Conservation (phyloP, 2,888 invertebrate species). For the Subacronicta megacephala region DNA sequence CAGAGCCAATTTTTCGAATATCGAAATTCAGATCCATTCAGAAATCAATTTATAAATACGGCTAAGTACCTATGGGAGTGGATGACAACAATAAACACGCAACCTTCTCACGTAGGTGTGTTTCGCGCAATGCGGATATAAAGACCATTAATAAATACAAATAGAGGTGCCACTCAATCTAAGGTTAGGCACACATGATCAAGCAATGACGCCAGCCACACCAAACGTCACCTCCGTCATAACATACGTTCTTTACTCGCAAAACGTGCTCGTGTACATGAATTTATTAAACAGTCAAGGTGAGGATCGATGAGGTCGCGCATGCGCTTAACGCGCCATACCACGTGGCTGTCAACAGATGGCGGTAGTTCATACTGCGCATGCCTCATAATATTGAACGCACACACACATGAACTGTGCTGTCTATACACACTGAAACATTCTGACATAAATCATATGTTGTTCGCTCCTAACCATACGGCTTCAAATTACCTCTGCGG, state of each 20-base stretch:
- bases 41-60: too few species aligned
- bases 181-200: constrained; percentile 20
- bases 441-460: constrained; percentile 84
- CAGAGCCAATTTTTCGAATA: too few species aligned
- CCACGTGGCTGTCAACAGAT: constrained; percentile 87
- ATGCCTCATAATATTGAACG: constrained; percentile 85
- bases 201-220: constrained; percentile 47
- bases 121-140: constrained; percentile 47
- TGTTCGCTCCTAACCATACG: constrained; percentile 81
- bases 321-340: constrained; percentile 66
- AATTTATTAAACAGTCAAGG: constrained; percentile 86
- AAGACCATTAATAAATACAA: constrained; percentile 16
- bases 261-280: constrained; percentile 75
- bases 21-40: too few species aligned
- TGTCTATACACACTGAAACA: constrained; percentile 59
- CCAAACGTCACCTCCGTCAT: constrained; percentile 55
- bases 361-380: constrained; percentile 79
- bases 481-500: constrained; percentile 82
- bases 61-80: too few species aligned
- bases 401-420: constrained; percentile 61
- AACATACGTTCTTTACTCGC: constrained; percentile 66
- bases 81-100: background rate
- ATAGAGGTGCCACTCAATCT: constrained; percentile 25
- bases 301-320: constrained; percentile 83
- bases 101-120: constrained; percentile 8